Evolutionary conservation across 2,797 vertebrate species (phyloP), one percentile per base, ranked within the genome.

Genomic region (Anas acuta): DNA sequence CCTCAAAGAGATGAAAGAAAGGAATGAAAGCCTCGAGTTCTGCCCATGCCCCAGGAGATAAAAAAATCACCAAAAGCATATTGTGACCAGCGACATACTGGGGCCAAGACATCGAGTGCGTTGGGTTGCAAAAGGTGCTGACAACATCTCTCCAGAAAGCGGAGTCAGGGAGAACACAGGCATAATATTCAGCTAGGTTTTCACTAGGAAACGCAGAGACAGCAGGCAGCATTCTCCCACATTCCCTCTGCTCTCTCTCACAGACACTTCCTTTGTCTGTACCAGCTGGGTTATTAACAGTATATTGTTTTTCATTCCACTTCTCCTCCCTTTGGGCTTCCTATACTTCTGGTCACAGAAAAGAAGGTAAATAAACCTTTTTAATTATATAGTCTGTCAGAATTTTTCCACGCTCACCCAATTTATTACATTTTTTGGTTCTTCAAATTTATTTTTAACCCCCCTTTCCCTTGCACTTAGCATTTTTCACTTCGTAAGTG

Each of bases 211-310:
- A 71, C 0, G 1, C 23, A 21, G 75, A 84, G 78, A 65, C 33
- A 87, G 82, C 53, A 90, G 87, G 75, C 79, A 79, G 30, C 28
- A 45, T 65, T 87, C 57, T 90, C 66, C 73, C 60, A 69, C 84
- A 84, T 91, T 65, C 56, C 49, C 62, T 78, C 84, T 71, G 93
- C 75, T 39, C 62, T 84, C 60, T 74, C 77, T 96, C 95, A 97
- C 95, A 97, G 90, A 94, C 93, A 96, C 92, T 90, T 96, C 90
- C 91, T 97, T 97, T 97, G 94, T 96, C 88, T 89, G 78, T 86
- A 91, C 84, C 35, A 78, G 89, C 87, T 89, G 57, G 73, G 41
- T 95, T 94, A 94, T 96, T 94, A 94, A 92, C 93, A 86, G 74
- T 80, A 93, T 81, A 96, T 89, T 94, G 69, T 41, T 92, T 95